Evolutionary conservation across 2,797 vertebrate genomes (phyloP).

Genomic region (Onychomys torridus): DNA sequence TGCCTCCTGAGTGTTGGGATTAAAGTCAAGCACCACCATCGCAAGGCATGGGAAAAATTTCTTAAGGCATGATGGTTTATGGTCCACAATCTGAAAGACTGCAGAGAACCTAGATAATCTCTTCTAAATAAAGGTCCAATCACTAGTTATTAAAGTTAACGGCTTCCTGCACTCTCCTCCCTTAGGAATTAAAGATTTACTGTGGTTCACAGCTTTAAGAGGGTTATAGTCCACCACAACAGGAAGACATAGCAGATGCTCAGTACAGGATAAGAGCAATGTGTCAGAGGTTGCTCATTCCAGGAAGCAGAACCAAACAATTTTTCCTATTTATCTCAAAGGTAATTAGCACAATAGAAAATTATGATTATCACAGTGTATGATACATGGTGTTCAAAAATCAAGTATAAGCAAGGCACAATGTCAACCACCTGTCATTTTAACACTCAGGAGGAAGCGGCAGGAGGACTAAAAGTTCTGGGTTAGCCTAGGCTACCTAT

Average conservation of each 20-base stretch:
- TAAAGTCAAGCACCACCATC: neutral
- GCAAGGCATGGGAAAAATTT: neutral
- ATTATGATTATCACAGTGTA: neutral
- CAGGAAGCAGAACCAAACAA: neutral
- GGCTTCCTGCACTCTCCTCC: neutral
- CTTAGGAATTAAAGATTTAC: neutral
- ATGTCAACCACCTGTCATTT: neutral
- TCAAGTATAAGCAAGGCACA: neutral
- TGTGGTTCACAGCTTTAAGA: neutral
- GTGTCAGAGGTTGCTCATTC: neutral
- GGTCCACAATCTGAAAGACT: neutral
- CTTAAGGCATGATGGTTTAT: neutral
- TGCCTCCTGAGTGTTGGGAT: neutral
- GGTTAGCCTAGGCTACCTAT: neutral
- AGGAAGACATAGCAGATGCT: neutral
- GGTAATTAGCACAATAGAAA: neutral
- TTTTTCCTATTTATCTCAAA: neutral
- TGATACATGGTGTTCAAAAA: neutral
- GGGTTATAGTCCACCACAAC: neutral
- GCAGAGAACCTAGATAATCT: neutral
- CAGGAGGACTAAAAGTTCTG: neutral
- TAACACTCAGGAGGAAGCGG: neutral
- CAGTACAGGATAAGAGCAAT: neutral
- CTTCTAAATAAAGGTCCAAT: neutral
- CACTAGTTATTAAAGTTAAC: neutral